A percentile compares a stretch with the other conserved stretches of the same genome.
Evolutionary conservation across 1,140 invertebrate species (phyloP).

Genomic region (Acromyrmex heyeri): DNA sequence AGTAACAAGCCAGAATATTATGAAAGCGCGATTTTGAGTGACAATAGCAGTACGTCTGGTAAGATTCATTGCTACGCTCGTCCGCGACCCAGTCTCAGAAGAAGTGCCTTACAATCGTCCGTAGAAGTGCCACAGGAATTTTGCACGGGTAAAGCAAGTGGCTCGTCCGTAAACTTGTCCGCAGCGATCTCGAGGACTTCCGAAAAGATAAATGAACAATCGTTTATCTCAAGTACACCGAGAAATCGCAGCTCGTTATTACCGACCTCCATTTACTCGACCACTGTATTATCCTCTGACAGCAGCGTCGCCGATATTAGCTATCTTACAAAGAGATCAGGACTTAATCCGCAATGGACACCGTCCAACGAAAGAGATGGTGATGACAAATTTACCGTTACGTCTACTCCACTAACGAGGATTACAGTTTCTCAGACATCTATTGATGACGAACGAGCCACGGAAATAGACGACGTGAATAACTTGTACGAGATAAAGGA

Average conservation of each 20-base stretch:
- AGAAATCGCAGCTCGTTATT: not conserved
- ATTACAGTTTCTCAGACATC: not conserved
- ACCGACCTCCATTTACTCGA: slow-evolving; percentile 44
- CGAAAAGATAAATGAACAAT: not conserved
- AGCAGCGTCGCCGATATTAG: slow-evolving; percentile 66
- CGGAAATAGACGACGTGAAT: not conserved
- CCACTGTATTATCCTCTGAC: slow-evolving; percentile 57
- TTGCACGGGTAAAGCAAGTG: not conserved
- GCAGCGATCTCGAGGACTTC: not conserved
- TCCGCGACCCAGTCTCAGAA: slow-evolving; percentile 80
- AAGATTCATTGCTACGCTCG: slow-evolving; percentile 74
- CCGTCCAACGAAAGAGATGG: slow-evolving; percentile 36
- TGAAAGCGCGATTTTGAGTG: slow-evolving; percentile 70
- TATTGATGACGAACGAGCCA: not conserved
- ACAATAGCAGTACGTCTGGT: slow-evolving; percentile 67
- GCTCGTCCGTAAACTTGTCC: not conserved
- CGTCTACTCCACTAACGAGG: slow-evolving; percentile 36
- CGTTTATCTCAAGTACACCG: not conserved
- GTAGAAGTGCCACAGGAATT: slow-evolving; percentile 48
- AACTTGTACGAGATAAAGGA: not conserved
- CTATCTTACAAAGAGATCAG: not conserved
- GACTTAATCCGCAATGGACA: slow-evolving; percentile 28
- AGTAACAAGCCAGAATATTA: slow-evolving; percentile 57
- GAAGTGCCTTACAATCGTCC: slow-evolving; percentile 66
- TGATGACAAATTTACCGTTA: slow-evolving; percentile 45